phyloP scores from a whole-genome alignment of 2,888 invertebrate genomes.

The Eugnorisma glareosa region DNA sequence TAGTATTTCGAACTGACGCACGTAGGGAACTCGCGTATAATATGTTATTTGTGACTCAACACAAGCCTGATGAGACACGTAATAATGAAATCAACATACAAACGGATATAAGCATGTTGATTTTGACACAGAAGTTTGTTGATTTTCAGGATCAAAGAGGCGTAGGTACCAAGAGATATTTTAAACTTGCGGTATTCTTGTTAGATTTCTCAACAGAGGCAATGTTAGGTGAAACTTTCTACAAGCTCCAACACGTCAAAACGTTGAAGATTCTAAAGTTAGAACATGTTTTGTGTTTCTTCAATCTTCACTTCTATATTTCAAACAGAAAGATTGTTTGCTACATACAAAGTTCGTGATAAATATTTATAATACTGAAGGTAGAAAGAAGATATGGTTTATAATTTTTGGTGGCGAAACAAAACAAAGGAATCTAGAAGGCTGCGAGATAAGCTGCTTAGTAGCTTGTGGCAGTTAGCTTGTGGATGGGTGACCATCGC shows the following conservation, averaged over 20 bases:
- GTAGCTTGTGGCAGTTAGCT: too few species aligned
- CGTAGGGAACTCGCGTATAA: neutral
- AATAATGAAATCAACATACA: neutral
- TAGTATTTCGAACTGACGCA: too few species aligned
- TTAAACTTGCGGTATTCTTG: neutral
- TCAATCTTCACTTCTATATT: constrained; percentile 15
- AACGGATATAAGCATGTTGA: neutral
- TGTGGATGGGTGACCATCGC: too few species aligned
- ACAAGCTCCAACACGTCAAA: constrained; percentile 34
- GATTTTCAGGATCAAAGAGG: neutral
- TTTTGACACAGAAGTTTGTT: neutral
- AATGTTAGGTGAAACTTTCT: constrained; percentile 18
- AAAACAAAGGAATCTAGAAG: neutral
- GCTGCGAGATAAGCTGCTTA: neutral
- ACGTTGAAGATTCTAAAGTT: constrained; percentile 25
- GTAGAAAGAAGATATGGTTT: neutral
- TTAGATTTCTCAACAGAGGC: neutral
- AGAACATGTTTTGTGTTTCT: constrained; percentile 14
- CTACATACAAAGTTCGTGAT: neutral
- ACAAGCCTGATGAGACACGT: neutral
- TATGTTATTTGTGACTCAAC: neutral
- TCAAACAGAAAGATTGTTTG: neutral
- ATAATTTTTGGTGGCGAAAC: neutral
- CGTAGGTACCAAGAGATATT: neutral
- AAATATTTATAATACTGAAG: neutral